Evolutionary conservation across 1,140 invertebrate species (phyloP).

Genomic region (Drosophila ercepeae): DNA sequence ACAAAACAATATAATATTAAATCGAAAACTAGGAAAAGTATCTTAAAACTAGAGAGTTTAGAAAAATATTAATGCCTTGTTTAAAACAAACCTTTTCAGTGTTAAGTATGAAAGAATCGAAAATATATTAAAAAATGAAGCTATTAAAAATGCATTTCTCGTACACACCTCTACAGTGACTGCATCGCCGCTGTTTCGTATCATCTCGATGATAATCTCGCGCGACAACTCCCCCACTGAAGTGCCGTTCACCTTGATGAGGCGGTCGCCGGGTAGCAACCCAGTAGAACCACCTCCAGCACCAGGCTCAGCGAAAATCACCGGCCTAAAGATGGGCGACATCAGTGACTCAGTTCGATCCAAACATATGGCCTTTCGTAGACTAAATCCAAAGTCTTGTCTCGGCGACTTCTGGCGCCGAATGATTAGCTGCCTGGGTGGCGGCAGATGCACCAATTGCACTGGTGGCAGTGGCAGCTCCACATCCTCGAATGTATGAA

Average conservation of each 20-base stretch:
- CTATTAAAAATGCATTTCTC: too few relatives aligned
- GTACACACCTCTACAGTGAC: conserved; percentile 92
- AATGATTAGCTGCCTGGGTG: conserved; percentile 90
- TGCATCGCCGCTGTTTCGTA: conserved; percentile 92
- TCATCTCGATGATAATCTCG: conserved; percentile 97
- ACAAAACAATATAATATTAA: neutral
- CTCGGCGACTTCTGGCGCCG: conserved; percentile 92
- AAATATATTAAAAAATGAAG: too few relatives aligned
- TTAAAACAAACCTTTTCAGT: too few relatives aligned
- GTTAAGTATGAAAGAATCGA: too few relatives aligned
- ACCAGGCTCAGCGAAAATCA: conserved; percentile 97
- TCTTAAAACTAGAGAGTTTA: too few relatives aligned
- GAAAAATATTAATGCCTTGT: too few relatives aligned
- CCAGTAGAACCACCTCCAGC: conserved; percentile 90
- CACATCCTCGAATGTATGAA: conserved; percentile 89
- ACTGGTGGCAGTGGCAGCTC: conserved; percentile 92
- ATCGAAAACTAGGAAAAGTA: neutral
- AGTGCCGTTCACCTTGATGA: conserved; percentile 95
- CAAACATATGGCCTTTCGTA: conserved; percentile 93
- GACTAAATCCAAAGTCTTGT: conserved; percentile 97
- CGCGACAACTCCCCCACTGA: conserved; percentile 93
- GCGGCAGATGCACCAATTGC: conserved; percentile 89
- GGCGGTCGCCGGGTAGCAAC: conserved; percentile 95
- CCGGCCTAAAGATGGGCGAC: conserved; percentile 86
- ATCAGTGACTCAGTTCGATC: conserved; percentile 85